phyloP scores from a whole-genome alignment of 2,888 invertebrate species.

The Parasteatoda lunata region DNA sequence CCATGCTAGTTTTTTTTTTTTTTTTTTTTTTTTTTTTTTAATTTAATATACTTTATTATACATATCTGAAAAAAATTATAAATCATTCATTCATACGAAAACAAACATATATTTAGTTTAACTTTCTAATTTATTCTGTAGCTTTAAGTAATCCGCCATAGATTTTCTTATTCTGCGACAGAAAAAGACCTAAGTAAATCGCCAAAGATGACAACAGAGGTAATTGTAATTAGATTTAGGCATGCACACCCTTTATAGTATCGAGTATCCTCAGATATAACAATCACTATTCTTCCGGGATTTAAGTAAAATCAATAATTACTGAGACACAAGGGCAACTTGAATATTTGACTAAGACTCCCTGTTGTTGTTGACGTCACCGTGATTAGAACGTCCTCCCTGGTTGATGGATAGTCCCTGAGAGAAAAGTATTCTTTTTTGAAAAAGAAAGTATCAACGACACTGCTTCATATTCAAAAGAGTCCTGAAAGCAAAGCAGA shows the following conservation, averaged over 20 bases:
- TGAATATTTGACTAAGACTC: slow-evolving; percentile 54
- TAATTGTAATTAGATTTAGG: slow-evolving; percentile 58
- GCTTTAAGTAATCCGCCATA: no score
- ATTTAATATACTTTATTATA: no score
- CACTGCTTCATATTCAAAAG: slow-evolving; percentile 52
- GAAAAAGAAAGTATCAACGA: slow-evolving; percentile 29
- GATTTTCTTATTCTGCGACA: no score
- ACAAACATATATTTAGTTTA: no score
- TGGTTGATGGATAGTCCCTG: slow-evolving; percentile 59
- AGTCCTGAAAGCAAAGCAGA: slow-evolving; percentile 9
- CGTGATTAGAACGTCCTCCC: slow-evolving; percentile 42
- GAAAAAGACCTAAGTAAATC: no score
- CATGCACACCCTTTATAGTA: slow-evolving; percentile 19
- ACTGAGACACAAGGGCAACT: slow-evolving; percentile 45
- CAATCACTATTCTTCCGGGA: neutral
- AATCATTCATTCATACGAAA: no score
- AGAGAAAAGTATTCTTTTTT: slow-evolving; percentile 24
- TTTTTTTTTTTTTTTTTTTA: no score
- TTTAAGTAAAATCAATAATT: slow-evolving; percentile 55
- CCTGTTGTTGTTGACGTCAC: slow-evolving; percentile 39
- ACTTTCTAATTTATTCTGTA: no score
- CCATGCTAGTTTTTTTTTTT: no score
- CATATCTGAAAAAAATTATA: no score
- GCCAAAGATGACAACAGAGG: neutral
- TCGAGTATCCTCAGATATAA: slow-evolving; percentile 44